Percentiles rank a stretch among this genome's conserved stretches.
Conservation (phyloP, 1,140 invertebrate genomes). For the Brachionus sp. region DNA sequence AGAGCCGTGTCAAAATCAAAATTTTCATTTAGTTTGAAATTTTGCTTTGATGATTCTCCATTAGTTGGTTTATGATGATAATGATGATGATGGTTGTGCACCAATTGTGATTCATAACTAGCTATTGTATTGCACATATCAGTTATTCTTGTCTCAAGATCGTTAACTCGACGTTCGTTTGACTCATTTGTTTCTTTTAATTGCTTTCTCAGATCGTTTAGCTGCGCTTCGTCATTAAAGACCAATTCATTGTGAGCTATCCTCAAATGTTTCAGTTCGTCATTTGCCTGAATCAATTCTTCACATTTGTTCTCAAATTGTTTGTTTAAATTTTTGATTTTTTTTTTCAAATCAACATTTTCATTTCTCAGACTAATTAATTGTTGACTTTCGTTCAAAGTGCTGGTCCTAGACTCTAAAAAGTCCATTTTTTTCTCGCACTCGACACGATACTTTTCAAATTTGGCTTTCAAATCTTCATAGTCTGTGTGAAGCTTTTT, state of each 20-base stretch:
- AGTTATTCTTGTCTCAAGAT: background rate
- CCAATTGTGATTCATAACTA: background rate
- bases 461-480: background rate
- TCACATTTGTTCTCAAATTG: slow-evolving; percentile 45
- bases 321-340: slow-evolving; percentile 35
- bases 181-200: background rate
- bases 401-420: background rate
- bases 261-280: slow-evolving; percentile 10
- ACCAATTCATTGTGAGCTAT: background rate
- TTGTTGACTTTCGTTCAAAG: background rate
- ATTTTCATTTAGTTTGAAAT: background rate
- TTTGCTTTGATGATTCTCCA: background rate
- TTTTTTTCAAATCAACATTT: slow-evolving; percentile 27
- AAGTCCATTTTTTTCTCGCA: background rate
- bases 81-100: too few species aligned
- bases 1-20: background rate
- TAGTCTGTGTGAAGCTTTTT: background rate
- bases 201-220: background rate
- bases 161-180: background rate
- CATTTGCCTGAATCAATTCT: background rate
- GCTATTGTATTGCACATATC: slow-evolving; percentile 8
- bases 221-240: background rate
- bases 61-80: background rate
- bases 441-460: background rate
- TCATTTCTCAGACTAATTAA: background rate